These are phyloP conservation scores for Progne subis DNA, from an alignment of 2,113 vertebrate genomes.

Conservation along the genomic window DNA sequence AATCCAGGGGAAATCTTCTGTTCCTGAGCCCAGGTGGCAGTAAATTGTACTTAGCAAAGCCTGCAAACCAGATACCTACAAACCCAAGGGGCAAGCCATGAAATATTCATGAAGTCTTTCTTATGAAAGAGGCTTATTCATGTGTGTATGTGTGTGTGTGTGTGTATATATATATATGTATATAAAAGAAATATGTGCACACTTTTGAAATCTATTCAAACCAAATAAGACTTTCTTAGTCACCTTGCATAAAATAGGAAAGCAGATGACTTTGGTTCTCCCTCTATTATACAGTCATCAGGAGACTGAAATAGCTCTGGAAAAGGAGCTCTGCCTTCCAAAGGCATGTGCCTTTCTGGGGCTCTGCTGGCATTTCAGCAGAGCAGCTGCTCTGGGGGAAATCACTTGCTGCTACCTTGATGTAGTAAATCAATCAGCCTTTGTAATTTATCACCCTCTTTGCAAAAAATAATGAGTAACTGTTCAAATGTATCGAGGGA, in stretches of 20 bases:
- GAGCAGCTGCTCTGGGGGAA: slow-evolving; percentile 27
- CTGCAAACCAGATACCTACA: slow-evolving; percentile 40
- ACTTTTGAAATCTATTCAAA: slow-evolving; percentile 59
- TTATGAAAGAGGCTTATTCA: slow-evolving; percentile 65
- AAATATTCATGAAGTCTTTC: slow-evolving; percentile 64
- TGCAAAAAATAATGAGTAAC: background rate
- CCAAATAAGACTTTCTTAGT: slow-evolving; percentile 63
- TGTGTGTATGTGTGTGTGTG: background rate
- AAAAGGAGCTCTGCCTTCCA: slow-evolving; percentile 13
- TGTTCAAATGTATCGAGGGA: background rate
- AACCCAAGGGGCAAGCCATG: background rate
- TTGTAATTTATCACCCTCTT: background rate
- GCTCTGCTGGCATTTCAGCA: background rate
- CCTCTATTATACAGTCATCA: slow-evolving; percentile 29
- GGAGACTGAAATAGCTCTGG: slow-evolving; percentile 36
- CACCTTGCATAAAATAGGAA: slow-evolving; percentile 38
- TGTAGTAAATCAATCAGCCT: background rate
- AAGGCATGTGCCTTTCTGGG: slow-evolving; percentile 1
- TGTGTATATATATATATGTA: background rate
- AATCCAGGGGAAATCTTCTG: background rate
- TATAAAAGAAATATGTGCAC: background rate
- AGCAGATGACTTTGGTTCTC: slow-evolving; percentile 43
- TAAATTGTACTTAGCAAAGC: slow-evolving; percentile 4
- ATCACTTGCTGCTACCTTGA: slow-evolving; percentile 19
- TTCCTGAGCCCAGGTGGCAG: background rate